Percentiles rank a stretch among this genome's conserved stretches.
phyloP scores from a whole-genome alignment of 2,113 vertebrate species.

The Podiceps cristatus region DNA sequence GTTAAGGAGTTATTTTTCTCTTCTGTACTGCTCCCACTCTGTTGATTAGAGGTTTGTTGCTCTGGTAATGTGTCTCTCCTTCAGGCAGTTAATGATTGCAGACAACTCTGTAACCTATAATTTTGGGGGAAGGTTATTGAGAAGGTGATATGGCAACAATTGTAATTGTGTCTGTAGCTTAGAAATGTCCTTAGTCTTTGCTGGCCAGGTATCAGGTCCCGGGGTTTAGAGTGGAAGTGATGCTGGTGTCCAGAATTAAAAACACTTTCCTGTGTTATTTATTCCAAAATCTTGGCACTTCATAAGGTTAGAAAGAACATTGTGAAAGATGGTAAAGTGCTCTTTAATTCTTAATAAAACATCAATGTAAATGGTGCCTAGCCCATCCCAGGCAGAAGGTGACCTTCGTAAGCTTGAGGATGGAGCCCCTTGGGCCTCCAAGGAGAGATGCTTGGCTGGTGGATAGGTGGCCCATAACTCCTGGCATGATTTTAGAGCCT shows the following conservation, averaged over 20 bases:
- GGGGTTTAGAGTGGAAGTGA: neutral
- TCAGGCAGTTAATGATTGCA: constrained; percentile 55
- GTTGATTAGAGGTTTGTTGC: constrained; percentile 49
- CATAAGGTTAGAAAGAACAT: neutral
- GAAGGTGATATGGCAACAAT: constrained; percentile 32
- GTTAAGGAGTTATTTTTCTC: constrained; percentile 29
- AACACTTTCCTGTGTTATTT: neutral
- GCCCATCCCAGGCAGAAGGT: neutral
- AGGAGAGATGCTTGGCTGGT: neutral
- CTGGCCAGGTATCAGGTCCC: neutral
- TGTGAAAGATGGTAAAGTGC: neutral
- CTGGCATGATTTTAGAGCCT: neutral
- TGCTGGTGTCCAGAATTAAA: neutral
- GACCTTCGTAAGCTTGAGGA: neutral
- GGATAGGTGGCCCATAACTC: neutral
- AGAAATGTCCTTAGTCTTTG: neutral
- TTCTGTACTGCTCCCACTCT: neutral
- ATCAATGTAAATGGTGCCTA: neutral
- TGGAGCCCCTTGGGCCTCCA: neutral
- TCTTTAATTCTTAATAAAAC: neutral
- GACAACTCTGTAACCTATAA: constrained; percentile 23
- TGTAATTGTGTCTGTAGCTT: neutral
- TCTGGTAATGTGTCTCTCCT: neutral
- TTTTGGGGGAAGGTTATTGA: constrained; percentile 51
- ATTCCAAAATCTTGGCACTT: neutral